Base-by-base conservation (phyloP, 2,797 vertebrate species). In the Spatula clypeata region DNA sequence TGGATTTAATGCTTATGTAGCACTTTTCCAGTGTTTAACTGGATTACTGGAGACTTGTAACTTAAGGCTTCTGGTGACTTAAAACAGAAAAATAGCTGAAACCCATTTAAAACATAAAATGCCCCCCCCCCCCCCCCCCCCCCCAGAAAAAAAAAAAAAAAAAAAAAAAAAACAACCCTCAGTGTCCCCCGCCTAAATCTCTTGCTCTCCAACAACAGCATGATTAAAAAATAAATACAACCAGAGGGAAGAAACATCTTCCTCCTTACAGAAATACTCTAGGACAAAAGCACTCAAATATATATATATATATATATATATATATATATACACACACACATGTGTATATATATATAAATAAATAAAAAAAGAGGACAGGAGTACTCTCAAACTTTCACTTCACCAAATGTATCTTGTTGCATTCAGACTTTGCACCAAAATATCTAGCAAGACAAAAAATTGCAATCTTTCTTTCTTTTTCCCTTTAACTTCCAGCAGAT, bases 1-100 rank as follows among this genome's bases (percentile, higher is more conserved):
- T 80, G 54, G 40, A 44, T 88, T 84, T 94, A 93, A 83, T 94
- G 89, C 90, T 86, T 94, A 81, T 47, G 26, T 75, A 90, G 76
- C 85, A 79, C 45, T 93, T 96, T 79, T 14, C 26, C 36, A 71
- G 14, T 69, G 23, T 90, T 82, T 86, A 82, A 53, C 51, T 91
- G 58, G 64, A 88, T 96, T 93, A 88, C 51, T 90, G 49, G 64
- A 87, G 81, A 58, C 65, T 82, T 74, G 13, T 65, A 60, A 29
- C 66, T 80, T 69, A 73, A 88, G 73, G 44, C 58, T 94, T 96
- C 42, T 84, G 42, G 44, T 86, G 66, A 53, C 73, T 90, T 94
- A 79, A 91, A 91, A 54, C 44, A 88, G 47, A 80, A 55, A 42
- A 90, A 57, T 53, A 91, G 15, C 44, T 94, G 73, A 90, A 91